Percentiles rank a stretch among this genome's conserved stretches.
phyloP scores from a whole-genome alignment of 1,140 invertebrate genomes.

The Aphaenogaster ashmeadi region DNA sequence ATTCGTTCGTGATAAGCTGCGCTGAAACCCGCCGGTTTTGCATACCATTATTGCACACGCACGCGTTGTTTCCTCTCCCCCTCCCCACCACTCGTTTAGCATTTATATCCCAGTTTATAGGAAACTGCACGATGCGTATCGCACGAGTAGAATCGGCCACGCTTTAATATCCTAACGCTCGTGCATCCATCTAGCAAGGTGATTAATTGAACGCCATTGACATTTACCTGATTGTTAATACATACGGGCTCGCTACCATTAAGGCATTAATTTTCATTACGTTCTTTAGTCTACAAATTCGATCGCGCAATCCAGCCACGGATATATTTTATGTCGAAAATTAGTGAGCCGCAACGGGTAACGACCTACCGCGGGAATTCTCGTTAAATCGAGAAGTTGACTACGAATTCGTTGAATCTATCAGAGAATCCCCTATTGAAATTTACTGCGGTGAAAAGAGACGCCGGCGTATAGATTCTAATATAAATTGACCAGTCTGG shows the following conservation, averaged over 20 bases:
- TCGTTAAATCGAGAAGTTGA: not conserved
- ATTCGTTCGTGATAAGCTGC: slow-evolving; percentile 57
- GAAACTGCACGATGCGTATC: slow-evolving; percentile 24
- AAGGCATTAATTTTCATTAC: slow-evolving; percentile 23
- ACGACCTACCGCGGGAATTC: not conserved
- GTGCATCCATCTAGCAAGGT: not conserved
- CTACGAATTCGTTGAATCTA: slow-evolving; percentile 16
- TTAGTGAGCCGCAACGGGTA: not conserved
- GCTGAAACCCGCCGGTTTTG: slow-evolving; percentile 35
- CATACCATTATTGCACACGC: slow-evolving; percentile 36
- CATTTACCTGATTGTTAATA: slow-evolving; percentile 36
- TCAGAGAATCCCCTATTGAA: not conserved
- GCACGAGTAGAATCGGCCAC: not conserved
- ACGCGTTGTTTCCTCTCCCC: not conserved
- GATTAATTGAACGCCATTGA: slow-evolving; percentile 47
- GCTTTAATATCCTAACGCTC: slow-evolving; percentile 21
- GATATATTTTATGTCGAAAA: not conserved
- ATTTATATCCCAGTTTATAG: slow-evolving; percentile 45
- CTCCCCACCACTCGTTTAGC: too few species aligned
- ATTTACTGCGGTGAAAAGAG: slow-evolving; percentile 22
- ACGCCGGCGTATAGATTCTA: not conserved
- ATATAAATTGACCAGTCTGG: slow-evolving; percentile 44
- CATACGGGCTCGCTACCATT: not conserved
- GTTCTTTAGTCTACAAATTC: slow-evolving; percentile 7
- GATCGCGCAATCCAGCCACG: not conserved